Base-by-base conservation (phyloP, 2,113 vertebrate species). In the Aythya baeri region DNA sequence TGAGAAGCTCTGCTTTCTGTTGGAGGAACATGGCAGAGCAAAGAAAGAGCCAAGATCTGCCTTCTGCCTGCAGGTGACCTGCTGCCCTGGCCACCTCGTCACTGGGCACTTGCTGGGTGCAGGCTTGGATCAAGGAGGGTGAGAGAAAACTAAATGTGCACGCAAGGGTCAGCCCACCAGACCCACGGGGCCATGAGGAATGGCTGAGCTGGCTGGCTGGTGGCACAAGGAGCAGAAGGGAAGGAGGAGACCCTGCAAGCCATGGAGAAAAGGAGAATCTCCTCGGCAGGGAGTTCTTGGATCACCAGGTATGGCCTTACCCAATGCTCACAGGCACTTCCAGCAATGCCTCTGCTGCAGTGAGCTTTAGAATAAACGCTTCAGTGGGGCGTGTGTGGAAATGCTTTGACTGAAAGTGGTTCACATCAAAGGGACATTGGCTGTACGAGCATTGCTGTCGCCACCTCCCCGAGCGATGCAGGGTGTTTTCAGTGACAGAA, bases 181-280 rank as follows among this genome's bases (percentile, higher is more conserved):
- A 8, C 14, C 34, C 2, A 0, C 3, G 7, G 20, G 26, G 52
- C 26, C 18, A 1, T 2, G 21, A 44, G 32, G 20, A 14, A 26
- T 1, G 31, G 32, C 3, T 0, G 9, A 67, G 50, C 76, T 10
- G 9, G n/a, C 11, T 1, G 1, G 4, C 1, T 49, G 71, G 46
- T 12, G 70, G 71, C 57, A 58, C 32, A 36, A 13, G 25, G 31
- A 63, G 54, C 6, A 22, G 21, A 50, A 75, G 57, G 36, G 41
- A 67, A 65, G 44, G 54, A 44, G 17, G 71, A 71, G 77, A 41
- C 66, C 6, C 0, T 4, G 5, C 10, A 17, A 34, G n/a, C 36
- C 23, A 10, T 8, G 22, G 29, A 41, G 43, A 13, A 62, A 66
- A 52, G 57, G 22, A n/a, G 16, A 20, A 10, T 44, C 14, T 13